These are phyloP conservation scores for Onychostruthus taczanowskii DNA, from an alignment of 2,113 vertebrate genomes.

Conservation along the genomic window DNA sequence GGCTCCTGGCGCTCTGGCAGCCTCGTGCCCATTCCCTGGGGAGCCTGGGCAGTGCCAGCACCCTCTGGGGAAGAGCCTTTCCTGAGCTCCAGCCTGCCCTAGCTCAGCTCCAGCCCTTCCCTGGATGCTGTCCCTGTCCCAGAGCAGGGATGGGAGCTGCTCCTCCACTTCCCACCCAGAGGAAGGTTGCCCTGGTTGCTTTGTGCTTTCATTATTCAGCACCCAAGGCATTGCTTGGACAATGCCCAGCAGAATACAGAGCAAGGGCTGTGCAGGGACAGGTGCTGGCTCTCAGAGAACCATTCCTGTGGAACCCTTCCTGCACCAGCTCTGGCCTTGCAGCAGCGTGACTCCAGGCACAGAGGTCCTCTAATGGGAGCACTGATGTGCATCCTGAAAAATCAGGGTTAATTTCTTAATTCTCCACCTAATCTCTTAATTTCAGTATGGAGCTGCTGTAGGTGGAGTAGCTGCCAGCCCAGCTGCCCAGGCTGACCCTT, in stretches of 20 bases:
- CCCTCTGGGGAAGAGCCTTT: background rate
- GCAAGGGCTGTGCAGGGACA: background rate
- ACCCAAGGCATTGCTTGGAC: background rate
- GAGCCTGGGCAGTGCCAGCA: background rate
- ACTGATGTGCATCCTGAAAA: background rate
- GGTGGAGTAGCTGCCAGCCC: background rate
- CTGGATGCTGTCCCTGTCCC: background rate
- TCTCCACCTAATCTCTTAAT: background rate
- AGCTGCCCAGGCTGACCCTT: background rate
- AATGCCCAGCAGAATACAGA: fast-evolving
- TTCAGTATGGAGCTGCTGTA: fast-evolving
- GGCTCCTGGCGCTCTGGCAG: too few species aligned
- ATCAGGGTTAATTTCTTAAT: background rate
- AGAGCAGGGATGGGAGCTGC: background rate
- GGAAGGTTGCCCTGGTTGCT: background rate
- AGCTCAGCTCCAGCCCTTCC: background rate
- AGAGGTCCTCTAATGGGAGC: too few species aligned
- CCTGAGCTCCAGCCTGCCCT: background rate
- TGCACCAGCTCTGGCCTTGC: background rate
- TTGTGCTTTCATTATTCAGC: background rate
- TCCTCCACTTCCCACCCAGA: background rate
- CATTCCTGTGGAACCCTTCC: fast-evolving
- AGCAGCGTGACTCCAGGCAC: fast-evolving
- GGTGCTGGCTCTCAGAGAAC: fast-evolving
- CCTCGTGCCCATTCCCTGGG: background rate